Evolutionary conservation across 1,140 invertebrate species (phyloP).

Genomic region (Drosophila sturtevanti): DNA sequence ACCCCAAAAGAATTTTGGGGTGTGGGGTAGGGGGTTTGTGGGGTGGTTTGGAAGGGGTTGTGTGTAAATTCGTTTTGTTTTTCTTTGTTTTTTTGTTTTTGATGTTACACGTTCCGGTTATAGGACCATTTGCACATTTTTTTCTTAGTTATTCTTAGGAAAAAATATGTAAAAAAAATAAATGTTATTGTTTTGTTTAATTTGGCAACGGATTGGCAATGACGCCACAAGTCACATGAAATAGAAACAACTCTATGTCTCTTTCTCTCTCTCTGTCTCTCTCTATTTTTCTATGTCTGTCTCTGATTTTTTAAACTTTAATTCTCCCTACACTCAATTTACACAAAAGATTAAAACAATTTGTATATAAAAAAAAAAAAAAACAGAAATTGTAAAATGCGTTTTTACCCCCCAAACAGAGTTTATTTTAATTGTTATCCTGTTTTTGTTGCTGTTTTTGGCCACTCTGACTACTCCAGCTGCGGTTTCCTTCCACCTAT

Average conservation of each 20-base stretch:
- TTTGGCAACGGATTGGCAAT: conserved; percentile 1
- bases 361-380: conserved; percentile 6
- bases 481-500: conserved; percentile 27
- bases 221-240: neutral
- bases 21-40: no score
- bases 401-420: conserved; percentile 28
- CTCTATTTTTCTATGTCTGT: neutral
- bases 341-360: neutral
- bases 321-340: neutral
- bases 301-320: neutral
- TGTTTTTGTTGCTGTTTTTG: conserved; percentile 18
- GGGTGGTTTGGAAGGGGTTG: no score
- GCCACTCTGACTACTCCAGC: conserved; percentile 6
- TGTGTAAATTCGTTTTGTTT: neutral
- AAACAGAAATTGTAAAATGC: conserved; percentile 38
- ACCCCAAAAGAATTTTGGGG: neutral
- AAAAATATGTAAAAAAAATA: neutral
- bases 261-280: neutral
- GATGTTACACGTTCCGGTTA: neutral
- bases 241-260: conserved; percentile 1
- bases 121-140: neutral
- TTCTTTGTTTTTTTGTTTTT: neutral
- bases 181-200: neutral
- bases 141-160: neutral
- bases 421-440: neutral